A percentile compares a stretch with the other conserved stretches of the same genome.
Conservation (phyloP, 2,797 vertebrate genomes). For the Chanos chanos region DNA sequence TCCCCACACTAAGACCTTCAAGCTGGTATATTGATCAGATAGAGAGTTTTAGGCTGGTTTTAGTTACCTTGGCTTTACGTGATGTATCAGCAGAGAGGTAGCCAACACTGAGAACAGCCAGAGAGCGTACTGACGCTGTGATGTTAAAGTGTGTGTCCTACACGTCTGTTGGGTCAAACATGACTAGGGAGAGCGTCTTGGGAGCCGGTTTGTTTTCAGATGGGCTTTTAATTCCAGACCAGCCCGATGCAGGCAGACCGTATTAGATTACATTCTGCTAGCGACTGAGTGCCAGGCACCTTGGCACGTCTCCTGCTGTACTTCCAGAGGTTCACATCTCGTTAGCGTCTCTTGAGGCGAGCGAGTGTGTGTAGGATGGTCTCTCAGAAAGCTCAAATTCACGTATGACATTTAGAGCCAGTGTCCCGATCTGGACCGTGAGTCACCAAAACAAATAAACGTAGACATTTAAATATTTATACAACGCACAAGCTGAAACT, state of each 20-base stretch:
- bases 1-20: no score
- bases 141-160: background rate
- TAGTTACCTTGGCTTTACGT: no score
- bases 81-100: no score
- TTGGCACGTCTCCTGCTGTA: background rate
- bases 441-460: no score
- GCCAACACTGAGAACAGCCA: no score
- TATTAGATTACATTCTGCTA: background rate
- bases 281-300: background rate
- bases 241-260: constrained; percentile 33
- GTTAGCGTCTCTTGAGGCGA: background rate
- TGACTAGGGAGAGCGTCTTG: background rate
- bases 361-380: no score
- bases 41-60: background rate
- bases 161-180: background rate
- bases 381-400: background rate
- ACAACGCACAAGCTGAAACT: no score
- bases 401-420: background rate
- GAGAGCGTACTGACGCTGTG: no score
- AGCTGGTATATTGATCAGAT: no score
- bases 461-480: no score
- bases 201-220: constrained; percentile 31
- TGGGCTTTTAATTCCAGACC: constrained; percentile 37
- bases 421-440: no score
- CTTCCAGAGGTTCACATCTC: no score